Conservation (phyloP, 2,113 vertebrate genomes). For the Natator depressus region DNA sequence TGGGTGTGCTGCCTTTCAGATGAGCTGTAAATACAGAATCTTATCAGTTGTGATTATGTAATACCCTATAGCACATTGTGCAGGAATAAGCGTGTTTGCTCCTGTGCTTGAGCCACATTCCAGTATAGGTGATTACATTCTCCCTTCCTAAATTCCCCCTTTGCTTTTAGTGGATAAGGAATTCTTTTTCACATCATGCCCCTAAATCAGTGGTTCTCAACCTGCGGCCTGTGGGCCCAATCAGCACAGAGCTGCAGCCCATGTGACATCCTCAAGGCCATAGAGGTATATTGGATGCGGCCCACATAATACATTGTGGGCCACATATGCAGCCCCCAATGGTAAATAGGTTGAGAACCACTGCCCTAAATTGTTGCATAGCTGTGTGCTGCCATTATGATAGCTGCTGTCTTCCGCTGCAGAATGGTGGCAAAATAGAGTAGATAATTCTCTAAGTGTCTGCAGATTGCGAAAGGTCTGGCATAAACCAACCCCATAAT, state of each 20-base stretch:
- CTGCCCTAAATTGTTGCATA: neutral
- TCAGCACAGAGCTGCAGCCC: too few relatives aligned
- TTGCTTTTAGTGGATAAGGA: neutral
- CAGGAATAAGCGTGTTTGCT: neutral
- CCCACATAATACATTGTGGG: too few relatives aligned
- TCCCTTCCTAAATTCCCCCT: neutral
- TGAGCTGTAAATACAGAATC: fast-evolving
- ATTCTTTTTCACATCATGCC: neutral
- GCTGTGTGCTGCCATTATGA: constrained; percentile 28
- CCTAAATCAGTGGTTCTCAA: neutral
- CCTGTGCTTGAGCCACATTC: neutral
- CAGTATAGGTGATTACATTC: neutral
- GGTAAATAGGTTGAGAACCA: too few relatives aligned
- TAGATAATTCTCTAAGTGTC: neutral
- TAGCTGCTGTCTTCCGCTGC: neutral
- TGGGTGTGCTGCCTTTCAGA: neutral
- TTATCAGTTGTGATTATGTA: fast-evolving
- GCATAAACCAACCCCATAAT: neutral
- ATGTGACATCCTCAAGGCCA: too few relatives aligned
- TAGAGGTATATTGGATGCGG: too few relatives aligned
- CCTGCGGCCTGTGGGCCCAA: too few relatives aligned
- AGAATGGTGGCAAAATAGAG: constrained; percentile 13
- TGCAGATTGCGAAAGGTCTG: neutral
- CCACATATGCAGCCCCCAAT: too few relatives aligned
- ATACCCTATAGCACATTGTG: neutral